Evolutionary conservation across 2,888 invertebrate species (phyloP).

Genomic region (Andrena haemorrhoa): DNA sequence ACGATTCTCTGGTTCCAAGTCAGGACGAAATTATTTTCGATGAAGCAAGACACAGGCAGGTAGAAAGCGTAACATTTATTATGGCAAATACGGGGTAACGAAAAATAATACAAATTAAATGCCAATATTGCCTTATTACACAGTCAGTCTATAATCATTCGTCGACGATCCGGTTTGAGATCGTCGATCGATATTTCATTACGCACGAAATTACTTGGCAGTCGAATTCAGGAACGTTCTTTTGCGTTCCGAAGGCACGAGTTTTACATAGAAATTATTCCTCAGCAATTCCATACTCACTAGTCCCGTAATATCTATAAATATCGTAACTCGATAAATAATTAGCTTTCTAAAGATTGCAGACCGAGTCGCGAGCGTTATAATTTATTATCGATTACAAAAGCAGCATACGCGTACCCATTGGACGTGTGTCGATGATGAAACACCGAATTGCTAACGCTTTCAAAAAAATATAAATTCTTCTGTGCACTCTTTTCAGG

Average conservation of each 20-base stretch:
- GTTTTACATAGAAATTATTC: not conserved
- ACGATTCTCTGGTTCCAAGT: not conserved
- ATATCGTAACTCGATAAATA: conserved; percentile 39
- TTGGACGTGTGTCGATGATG: not conserved
- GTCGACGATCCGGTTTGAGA: not conserved
- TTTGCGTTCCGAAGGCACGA: not conserved
- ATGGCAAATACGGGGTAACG: conserved; percentile 47
- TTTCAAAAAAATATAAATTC: conserved; percentile 7
- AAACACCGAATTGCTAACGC: not conserved
- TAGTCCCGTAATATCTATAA: conserved; percentile 19
- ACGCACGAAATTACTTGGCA: not conserved
- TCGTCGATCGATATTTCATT: conserved; percentile 18
- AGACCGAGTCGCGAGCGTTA: conserved; percentile 26
- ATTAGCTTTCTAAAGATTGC: conserved; percentile 22
- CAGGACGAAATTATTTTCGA: not conserved
- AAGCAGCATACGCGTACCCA: conserved; percentile 13
- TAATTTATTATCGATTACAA: conserved; percentile 39
- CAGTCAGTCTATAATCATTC: conserved; percentile 65
- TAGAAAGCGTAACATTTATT: conserved; percentile 64
- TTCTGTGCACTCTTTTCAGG: not conserved
- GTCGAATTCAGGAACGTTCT: not conserved
- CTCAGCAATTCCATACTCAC: not conserved
- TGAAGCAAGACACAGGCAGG: not conserved
- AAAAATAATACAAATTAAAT: conserved; percentile 53
- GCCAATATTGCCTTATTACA: conserved; percentile 46